These are phyloP conservation scores for Pemphigus obesinymphae DNA, from an alignment of 1,140 invertebrate genomes.

Conservation along the genomic window DNA sequence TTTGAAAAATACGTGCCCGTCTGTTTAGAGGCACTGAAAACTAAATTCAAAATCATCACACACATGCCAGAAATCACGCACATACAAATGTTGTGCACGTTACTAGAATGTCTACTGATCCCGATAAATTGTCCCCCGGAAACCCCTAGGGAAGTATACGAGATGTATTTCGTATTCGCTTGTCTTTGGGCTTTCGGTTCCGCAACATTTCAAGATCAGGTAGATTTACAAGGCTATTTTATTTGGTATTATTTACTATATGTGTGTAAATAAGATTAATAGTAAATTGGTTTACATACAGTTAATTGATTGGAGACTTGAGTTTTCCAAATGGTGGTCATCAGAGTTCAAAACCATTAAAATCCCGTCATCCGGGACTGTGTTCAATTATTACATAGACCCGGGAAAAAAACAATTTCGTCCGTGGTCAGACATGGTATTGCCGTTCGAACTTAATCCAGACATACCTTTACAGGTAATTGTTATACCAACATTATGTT, in stretches of 20 bases:
- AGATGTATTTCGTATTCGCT: conserved; percentile 89
- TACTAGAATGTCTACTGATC: conserved; percentile 81
- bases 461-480: conserved; percentile 79
- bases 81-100: conserved; percentile 81
- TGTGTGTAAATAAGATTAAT: too few species aligned
- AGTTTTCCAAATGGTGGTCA: conserved; percentile 89
- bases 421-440: conserved; percentile 77
- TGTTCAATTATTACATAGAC: conserved; percentile 90
- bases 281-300: conserved; percentile 47
- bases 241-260: too few species aligned
- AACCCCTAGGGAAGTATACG: conserved; percentile 88
- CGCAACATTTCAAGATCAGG: conserved; percentile 79
- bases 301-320: conserved; percentile 79
- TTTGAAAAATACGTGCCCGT: conserved; percentile 94
- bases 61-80: conserved; percentile 87
- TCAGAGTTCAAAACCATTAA: conserved; percentile 88
- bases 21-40: conserved; percentile 69
- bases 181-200: conserved; percentile 93
- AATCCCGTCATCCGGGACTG: conserved; percentile 73
- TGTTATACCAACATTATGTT: too few species aligned
- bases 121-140: conserved; percentile 75
- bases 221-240: too few species aligned
- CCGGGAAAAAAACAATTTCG: conserved; percentile 75
- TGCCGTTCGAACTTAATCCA: conserved; percentile 72
- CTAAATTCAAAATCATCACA: conserved; percentile 84